Conservation (phyloP, 2,113 vertebrate species). For the Oreochromis tanganicae region DNA sequence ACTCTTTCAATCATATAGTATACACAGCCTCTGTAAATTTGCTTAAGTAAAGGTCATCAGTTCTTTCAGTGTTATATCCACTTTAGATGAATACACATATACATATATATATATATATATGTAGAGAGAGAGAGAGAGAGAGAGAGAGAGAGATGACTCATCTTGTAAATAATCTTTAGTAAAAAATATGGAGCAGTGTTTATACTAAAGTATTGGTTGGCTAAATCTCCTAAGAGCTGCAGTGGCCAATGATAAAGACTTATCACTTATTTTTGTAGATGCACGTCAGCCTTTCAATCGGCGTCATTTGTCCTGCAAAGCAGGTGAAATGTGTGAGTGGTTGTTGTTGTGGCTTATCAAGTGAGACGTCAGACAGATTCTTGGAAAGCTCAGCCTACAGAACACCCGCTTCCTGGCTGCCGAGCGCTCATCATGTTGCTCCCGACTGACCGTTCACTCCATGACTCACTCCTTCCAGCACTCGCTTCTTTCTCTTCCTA, state of each 20-base stretch:
- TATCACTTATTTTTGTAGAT: background rate
- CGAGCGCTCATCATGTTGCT: constrained; percentile 10
- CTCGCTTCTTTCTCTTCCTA: background rate
- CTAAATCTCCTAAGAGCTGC: background rate
- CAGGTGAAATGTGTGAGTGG: background rate
- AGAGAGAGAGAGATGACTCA: background rate
- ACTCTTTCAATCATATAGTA: background rate
- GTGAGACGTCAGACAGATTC: constrained; percentile 24
- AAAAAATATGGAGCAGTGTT: background rate
- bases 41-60: background rate
- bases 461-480: constrained; percentile 59
- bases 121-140: too few relatives aligned
- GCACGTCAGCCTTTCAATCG: background rate
- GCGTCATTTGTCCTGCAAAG: constrained; percentile 6
- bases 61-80: background rate
- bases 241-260: background rate
- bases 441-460: background rate
- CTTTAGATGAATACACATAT: background rate
- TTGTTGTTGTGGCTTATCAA: constrained; percentile 13
- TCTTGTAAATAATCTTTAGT: background rate
- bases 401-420: constrained; percentile 18
- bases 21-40: background rate
- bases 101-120: background rate
- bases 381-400: constrained; percentile 33
- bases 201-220: background rate